Evolutionary conservation across 1,140 invertebrate genomes (phyloP).

Genomic region (Dinothrombium tinctorium): DNA sequence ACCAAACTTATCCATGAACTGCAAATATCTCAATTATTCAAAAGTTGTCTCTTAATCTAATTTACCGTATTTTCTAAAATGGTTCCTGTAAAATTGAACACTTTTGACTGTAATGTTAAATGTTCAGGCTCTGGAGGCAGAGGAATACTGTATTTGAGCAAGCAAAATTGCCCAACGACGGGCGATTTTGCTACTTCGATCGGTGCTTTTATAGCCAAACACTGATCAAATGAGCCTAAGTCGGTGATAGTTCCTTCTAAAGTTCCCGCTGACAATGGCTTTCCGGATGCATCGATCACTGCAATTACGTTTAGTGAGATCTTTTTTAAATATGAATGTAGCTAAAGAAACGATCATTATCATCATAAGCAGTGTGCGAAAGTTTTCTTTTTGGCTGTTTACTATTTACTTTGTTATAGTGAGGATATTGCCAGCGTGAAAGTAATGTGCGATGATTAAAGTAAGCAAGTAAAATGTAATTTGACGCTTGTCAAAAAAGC

Average conservation of each 20-base stretch:
- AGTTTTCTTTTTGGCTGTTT: too few species aligned
- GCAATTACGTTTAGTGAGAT: too few species aligned
- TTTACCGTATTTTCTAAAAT: conserved; percentile 3
- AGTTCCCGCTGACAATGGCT: conserved; percentile 8
- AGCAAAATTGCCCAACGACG: conserved; percentile 6
- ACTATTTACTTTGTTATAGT: too few species aligned
- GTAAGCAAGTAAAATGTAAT: too few species aligned
- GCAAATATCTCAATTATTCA: neutral
- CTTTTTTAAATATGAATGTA: too few species aligned
- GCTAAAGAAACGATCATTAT: too few species aligned
- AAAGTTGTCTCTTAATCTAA: neutral
- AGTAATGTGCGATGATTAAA: too few species aligned
- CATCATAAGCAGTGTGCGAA: too few species aligned
- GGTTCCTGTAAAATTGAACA: conserved; percentile 8
- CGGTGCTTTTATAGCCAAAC: conserved; percentile 7
- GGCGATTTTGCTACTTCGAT: too few species aligned
- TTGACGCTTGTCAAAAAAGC: too few species aligned
- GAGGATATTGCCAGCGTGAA: too few species aligned
- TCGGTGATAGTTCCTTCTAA: conserved; percentile 12
- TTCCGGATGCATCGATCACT: conserved; percentile 14
- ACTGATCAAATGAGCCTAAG: conserved; percentile 15
- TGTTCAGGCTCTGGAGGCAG: conserved; percentile 3
- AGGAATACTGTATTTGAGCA: conserved; percentile 1
- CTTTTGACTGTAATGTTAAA: neutral
- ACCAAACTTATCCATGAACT: conserved; percentile 8